Percentiles rank a stretch among this genome's conserved stretches.
phyloP scores from a whole-genome alignment of 2,113 vertebrate genomes.

The Labrus mixtus region DNA sequence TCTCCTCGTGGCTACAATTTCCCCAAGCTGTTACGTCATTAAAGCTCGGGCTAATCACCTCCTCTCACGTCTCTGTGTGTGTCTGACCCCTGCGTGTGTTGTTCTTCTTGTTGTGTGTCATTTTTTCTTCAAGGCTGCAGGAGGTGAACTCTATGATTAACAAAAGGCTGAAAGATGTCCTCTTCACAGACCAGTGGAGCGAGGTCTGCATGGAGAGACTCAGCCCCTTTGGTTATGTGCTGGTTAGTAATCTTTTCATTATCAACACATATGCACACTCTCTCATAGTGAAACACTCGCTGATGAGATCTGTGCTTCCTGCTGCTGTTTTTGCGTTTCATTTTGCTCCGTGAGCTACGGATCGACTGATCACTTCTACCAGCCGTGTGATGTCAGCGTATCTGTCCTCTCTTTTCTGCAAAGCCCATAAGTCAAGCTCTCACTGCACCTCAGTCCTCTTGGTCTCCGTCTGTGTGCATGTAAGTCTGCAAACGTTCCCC shows the following conservation, averaged over 20 bases:
- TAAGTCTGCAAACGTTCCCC: background rate
- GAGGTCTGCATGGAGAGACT: constrained; percentile 97
- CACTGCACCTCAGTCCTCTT: background rate
- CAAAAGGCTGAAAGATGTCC: constrained; percentile 95
- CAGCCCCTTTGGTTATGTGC: constrained; percentile 93
- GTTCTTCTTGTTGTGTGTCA: constrained; percentile 42
- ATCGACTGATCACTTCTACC: constrained; percentile 60
- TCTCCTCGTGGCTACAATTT: background rate
- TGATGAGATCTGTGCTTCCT: constrained; percentile 36
- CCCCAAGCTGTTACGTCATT: constrained; percentile 7
- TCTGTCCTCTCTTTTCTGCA: constrained; percentile 50
- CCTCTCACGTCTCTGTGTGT: constrained; percentile 21
- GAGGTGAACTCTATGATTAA: constrained; percentile 99
- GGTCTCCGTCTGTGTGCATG: constrained; percentile 12
- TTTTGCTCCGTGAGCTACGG: constrained; percentile 64
- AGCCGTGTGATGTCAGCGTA: constrained; percentile 59
- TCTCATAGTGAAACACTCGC: constrained; percentile 9
- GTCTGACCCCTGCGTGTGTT: constrained; percentile 36
- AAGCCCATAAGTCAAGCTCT: constrained; percentile 27
- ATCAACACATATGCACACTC: constrained; percentile 48
- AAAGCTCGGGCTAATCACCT: constrained; percentile 26
- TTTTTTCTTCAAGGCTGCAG: constrained; percentile 88
- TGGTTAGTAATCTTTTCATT: constrained; percentile 86
- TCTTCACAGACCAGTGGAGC: constrained; percentile 98
- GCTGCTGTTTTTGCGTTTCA: constrained; percentile 42